Conservation (phyloP, 2,113 vertebrate species). For the Australoheros scitulus region DNA sequence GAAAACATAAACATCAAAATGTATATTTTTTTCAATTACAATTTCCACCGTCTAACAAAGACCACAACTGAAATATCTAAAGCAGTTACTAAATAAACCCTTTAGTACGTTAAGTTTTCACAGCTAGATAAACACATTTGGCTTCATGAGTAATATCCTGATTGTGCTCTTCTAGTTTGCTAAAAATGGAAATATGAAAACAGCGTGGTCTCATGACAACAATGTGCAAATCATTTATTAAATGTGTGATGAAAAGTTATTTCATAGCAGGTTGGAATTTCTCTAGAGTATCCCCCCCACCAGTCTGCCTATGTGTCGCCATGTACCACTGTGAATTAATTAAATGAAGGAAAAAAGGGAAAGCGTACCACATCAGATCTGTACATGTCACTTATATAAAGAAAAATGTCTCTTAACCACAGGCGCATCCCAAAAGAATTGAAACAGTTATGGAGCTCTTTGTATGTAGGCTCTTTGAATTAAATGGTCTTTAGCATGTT, state of each 20-base stretch:
- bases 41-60: background rate
- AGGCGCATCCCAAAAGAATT: background rate
- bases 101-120: background rate
- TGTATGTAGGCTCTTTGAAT: background rate
- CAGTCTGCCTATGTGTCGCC: conserved; percentile 17
- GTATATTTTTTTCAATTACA: background rate
- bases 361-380: background rate
- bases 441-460: background rate
- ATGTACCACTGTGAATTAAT: conserved; percentile 21
- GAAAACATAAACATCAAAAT: background rate
- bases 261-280: conserved; percentile 19
- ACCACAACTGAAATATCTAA: background rate
- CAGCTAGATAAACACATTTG: conserved; percentile 7
- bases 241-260: conserved; percentile 29
- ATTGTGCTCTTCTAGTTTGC: background rate
- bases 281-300: background rate
- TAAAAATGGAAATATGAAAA: conserved; percentile 12
- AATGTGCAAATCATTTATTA: conserved; percentile 27
- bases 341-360: conserved; percentile 10
- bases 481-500: background rate
- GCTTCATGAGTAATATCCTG: background rate
- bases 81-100: background rate
- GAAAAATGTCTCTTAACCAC: background rate
- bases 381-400: background rate
- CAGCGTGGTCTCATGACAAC: conserved; percentile 12